These are phyloP conservation scores for Diplodus puntazzo DNA, from an alignment of 2,797 vertebrate species.

Conservation along the genomic window DNA sequence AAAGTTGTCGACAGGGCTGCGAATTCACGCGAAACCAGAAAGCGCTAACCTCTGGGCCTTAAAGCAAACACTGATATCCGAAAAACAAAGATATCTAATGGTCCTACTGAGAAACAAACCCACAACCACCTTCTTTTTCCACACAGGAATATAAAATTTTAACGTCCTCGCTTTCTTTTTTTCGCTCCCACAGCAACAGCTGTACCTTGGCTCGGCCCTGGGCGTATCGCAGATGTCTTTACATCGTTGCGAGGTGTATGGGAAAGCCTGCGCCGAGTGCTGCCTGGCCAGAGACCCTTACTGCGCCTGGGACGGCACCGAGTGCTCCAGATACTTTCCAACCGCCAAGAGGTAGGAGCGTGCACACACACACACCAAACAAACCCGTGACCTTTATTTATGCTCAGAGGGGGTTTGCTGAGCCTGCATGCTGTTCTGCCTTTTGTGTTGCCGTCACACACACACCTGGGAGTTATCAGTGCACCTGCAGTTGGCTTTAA, in stretches of 20 bases:
- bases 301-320: conserved; percentile 97
- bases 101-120: conserved; percentile 21
- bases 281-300: conserved; percentile 98
- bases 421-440: conserved; percentile 33
- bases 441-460: conserved; percentile 48
- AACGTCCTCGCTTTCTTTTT: conserved; percentile 54
- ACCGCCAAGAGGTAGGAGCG: conserved; percentile 94
- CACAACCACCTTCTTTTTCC: background rate
- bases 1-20: conserved; percentile 39
- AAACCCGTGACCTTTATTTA: conserved; percentile 56
- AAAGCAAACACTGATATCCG: conserved; percentile 40
- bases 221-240: conserved; percentile 97
- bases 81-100: conserved; percentile 34
- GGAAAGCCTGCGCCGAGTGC: conserved; percentile 97
- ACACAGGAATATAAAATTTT: conserved; percentile 36
- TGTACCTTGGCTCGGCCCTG: conserved; percentile 93
- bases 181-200: conserved; percentile 91
- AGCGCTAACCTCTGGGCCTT: background rate
- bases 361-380: conserved; percentile 16
- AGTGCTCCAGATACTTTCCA: conserved; percentile 98
- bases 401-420: conserved; percentile 38
- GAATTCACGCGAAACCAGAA: conserved; percentile 19
- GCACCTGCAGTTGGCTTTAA: conserved; percentile 63
- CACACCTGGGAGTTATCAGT: conserved; percentile 67
- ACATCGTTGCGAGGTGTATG: conserved; percentile 97